phyloP scores from a whole-genome alignment of 2,113 vertebrate species.

The Chionodraco myersi region DNA sequence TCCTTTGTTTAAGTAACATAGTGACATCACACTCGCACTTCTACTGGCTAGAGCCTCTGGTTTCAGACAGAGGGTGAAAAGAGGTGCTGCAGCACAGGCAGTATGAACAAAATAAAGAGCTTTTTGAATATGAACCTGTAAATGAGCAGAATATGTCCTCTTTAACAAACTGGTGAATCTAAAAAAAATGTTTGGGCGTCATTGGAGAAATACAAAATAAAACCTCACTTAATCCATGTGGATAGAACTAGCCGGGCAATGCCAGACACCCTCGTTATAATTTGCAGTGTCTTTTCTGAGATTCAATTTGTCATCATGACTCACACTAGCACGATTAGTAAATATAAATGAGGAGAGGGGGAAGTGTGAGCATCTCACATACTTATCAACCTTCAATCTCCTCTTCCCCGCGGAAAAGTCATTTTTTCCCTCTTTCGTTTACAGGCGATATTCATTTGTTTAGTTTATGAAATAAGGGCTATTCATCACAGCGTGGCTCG shows the following conservation, averaged over 20 bases:
- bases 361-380: constrained; percentile 13
- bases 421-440: constrained; percentile 34
- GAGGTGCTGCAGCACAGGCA: too few species aligned
- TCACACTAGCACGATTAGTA: constrained; percentile 38
- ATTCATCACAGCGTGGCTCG: constrained; percentile 67
- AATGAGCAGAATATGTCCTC: too few species aligned
- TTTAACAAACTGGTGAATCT: too few species aligned
- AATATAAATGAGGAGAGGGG: constrained; percentile 39
- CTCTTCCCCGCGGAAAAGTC: constrained; percentile 12
- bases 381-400: constrained; percentile 25
- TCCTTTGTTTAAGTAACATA: too few species aligned
- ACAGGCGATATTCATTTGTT: constrained; percentile 45
- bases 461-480: constrained; percentile 55
- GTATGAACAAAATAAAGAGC: too few species aligned
- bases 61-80: too few species aligned
- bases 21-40: too few species aligned
- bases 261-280: not conserved
- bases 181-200: not conserved
- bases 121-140: too few species aligned
- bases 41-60: too few species aligned
- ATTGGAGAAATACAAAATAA: not conserved
- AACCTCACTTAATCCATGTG: not conserved
- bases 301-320: constrained; percentile 44
- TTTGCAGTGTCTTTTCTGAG: constrained; percentile 6
- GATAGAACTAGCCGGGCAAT: not conserved